Evolutionary conservation across 2,888 invertebrate species (phyloP), one percentile per base, ranked within the genome.

Genomic region (Onthophagus sagittarius): DNA sequence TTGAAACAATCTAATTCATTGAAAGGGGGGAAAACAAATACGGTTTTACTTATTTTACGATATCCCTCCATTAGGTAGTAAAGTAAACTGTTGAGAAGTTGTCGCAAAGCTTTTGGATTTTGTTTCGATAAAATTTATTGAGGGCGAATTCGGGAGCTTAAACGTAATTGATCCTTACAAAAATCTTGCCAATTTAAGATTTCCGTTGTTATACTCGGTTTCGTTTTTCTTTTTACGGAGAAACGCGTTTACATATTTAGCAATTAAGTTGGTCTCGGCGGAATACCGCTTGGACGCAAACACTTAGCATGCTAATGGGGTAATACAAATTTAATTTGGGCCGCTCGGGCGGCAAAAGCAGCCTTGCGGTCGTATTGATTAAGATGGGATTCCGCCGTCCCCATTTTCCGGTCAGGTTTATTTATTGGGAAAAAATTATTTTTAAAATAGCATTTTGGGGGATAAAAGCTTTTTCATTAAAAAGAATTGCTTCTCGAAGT

Each of bases 301-400:
- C 76, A 76, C 74, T 76, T 74, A 73, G 72, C 74, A 76, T 76
- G 76, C 74, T 76, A 76, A 76, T 76, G 71, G 74, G 74, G 39
- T 76, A 76, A 76, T 74, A 72, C 64, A 76, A 76, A 72, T 74
- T 76, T 76, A 76, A 76, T 76, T 76, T 74, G 14, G 64, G 23
- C 53, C 64, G 23, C 72, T 33, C 39, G 39, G 39, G 7, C 11
- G 39, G 39, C 39, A 53, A 53, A 53, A 53, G 39, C 39, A 11
- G 39, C 39, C 39, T 53, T 53, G 39, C 39, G 39, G 39, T 53
- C 39, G 39, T 53, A 53, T 53, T 53, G 39, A 53, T 53, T 53
- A 53, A 53, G 39, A 53, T 9, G 39, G 39, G 39, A 53, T 2
- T 53, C 39, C 6, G 39, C 39, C 23, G 3, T 23, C 23, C 39